phyloP scores from a whole-genome alignment of 1,140 invertebrate genomes.

The Helicorthomorpha holstii region DNA sequence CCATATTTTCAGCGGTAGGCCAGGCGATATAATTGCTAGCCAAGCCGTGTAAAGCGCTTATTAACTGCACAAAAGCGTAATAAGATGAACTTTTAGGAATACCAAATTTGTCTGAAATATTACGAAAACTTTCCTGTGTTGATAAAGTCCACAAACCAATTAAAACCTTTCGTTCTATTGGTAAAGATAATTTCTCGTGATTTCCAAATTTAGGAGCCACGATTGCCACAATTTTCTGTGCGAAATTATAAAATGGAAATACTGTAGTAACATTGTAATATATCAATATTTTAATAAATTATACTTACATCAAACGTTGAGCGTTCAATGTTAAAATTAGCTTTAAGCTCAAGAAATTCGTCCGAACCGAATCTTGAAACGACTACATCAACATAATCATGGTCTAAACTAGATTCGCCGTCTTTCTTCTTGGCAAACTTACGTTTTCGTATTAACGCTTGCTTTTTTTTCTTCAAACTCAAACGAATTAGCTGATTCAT shows the following conservation, averaged over 20 bases:
- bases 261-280: not conserved
- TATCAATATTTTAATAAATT: not conserved
- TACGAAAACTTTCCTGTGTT: not conserved
- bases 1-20: not conserved
- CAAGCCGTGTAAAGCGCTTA: not conserved
- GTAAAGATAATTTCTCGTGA: not conserved
- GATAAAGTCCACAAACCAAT: not conserved
- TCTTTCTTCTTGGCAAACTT: not conserved
- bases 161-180: not conserved
- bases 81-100: not conserved
- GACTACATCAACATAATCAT: not conserved
- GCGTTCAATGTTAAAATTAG: not conserved
- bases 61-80: not conserved
- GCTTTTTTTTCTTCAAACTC: too few species aligned
- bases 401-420: not conserved
- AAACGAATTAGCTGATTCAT: too few species aligned
- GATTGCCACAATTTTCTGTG: not conserved
- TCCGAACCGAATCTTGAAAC: not conserved
- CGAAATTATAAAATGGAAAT: not conserved
- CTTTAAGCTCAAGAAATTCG: not conserved
- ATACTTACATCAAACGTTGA: not conserved
- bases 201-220: not conserved
- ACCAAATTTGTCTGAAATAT: not conserved
- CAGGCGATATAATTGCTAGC: not conserved
- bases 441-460: not conserved